These are phyloP conservation scores for Cyanistes caeruleus DNA, from an alignment of 2,113 vertebrate species.

Conservation along the genomic window DNA sequence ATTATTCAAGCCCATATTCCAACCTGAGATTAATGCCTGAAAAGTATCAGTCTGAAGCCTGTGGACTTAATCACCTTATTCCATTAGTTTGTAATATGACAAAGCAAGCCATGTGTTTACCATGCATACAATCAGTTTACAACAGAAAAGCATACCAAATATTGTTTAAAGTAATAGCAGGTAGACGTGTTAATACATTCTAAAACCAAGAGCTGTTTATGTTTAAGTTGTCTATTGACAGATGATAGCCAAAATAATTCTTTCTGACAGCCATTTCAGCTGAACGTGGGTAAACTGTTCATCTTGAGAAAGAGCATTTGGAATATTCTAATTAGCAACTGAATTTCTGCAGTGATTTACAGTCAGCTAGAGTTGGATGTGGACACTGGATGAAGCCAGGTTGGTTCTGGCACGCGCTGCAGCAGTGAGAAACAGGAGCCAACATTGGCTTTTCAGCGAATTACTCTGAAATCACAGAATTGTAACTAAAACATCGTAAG, in stretches of 20 bases:
- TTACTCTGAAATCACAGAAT: not conserved
- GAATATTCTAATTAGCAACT: not conserved
- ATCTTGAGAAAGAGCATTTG: not conserved
- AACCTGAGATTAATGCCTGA: not conserved
- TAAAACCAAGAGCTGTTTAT: not conserved
- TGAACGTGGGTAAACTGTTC: not conserved
- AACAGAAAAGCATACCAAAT: not conserved
- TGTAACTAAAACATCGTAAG: not conserved
- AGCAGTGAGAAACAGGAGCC: not conserved
- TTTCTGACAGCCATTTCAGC: not conserved
- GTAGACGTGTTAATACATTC: not conserved
- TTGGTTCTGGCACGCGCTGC: not conserved
- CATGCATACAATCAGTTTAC: not conserved
- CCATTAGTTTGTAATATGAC: not conserved
- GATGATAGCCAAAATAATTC: not conserved
- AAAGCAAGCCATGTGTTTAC: not conserved
- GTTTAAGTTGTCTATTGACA: not conserved
- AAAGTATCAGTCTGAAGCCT: not conserved
- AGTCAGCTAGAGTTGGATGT: not conserved
- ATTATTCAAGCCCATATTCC: not conserved
- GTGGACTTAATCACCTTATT: not conserved
- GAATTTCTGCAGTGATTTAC: not conserved
- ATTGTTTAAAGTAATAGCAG: not conserved
- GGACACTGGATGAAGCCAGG: not conserved
- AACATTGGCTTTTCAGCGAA: not conserved